Base-by-base conservation (phyloP, 2,888 invertebrate genomes). In the Lamellibrachia columna region DNA sequence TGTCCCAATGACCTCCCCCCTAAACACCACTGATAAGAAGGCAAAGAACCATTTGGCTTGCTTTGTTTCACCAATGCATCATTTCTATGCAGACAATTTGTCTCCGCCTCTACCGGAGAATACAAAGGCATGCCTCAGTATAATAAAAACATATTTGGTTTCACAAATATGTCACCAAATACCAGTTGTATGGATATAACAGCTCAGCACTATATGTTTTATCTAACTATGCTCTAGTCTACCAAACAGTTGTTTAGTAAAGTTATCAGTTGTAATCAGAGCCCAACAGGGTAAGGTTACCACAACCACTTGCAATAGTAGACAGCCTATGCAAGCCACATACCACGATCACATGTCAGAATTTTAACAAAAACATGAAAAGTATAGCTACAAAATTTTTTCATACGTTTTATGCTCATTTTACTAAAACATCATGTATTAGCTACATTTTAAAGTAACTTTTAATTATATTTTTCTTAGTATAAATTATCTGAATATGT, bases 131-230 rank as follows among this genome's bases (percentile, higher is more conserved):
- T 75, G 75, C 75, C 75, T 4, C 22, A 15, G 75, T 75, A 22
- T 75, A 6, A 75, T 22, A 75, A 75, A 75, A 75, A 75, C 75
- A 75, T 75, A 75, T 75, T 75, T 15, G 75, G 75, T 75, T 75
- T 75, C 75, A 75, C 75, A 75, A 75, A 22, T 75, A 22, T 75
- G 75, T 75, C 75, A 75, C 75, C n/a, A n/a, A 75, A 75, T 75
- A 75, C 75, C 75, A 75, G 75, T 75, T 75, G 15, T 75, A 75
- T 75, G 75, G 75, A 15, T 6, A 75, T n/a, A 75, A 22, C 15
- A 75, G 75, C n/a, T 75, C 75, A n/a, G 75, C 75, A 75, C 75
- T 75, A 75, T 75, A 75, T 75, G 75, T 75, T 75, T 75, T 75
- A 15, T 75, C 75, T 75, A 22, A 75, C 75, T 75, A 22, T 3